Percentiles rank a stretch among this genome's conserved stretches.
Conservation (phyloP, 2,797 vertebrate species). For the Propithecus perrieri region DNA sequence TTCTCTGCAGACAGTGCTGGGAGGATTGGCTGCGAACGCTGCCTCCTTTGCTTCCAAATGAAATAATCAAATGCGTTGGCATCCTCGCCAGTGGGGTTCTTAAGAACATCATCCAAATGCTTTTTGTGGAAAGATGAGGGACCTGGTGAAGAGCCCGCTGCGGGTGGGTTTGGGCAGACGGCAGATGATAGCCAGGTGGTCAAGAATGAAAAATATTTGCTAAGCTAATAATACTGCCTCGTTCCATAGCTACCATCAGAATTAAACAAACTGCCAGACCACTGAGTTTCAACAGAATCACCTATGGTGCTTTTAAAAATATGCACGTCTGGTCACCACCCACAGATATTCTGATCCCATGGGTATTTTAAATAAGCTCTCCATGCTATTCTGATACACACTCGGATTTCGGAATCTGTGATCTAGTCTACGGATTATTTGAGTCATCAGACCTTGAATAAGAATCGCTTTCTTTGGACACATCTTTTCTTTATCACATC, state of each 20-base stretch:
- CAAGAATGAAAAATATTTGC: not conserved
- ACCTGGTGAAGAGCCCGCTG: not conserved
- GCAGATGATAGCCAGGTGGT: not conserved
- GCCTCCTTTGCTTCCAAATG: slow-evolving; percentile 10
- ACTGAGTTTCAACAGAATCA: slow-evolving; percentile 41
- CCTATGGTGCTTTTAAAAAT: slow-evolving; percentile 21
- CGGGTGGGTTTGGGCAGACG: not conserved
- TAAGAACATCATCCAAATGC: not conserved
- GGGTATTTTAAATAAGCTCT: slow-evolving; percentile 35
- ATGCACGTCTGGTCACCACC: slow-evolving; percentile 3
- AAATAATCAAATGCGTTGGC: not conserved
- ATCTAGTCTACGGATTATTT: slow-evolving; percentile 27
- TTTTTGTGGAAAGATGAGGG: not conserved
- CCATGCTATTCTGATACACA: slow-evolving; percentile 29
- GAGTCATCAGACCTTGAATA: slow-evolving; percentile 65
- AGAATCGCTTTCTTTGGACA: slow-evolving; percentile 57
- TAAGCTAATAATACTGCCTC: not conserved
- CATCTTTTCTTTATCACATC: slow-evolving; percentile 56
- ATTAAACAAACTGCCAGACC: not conserved
- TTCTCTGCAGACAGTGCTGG: not conserved
- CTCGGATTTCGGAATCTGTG: slow-evolving; percentile 17
- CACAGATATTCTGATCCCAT: slow-evolving; percentile 30
- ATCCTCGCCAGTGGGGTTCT: not conserved
- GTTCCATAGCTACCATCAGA: not conserved
- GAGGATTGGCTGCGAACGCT: not conserved